phyloP scores from a whole-genome alignment of 23 tunicate genomes.

The Corella eumyota region DNA sequence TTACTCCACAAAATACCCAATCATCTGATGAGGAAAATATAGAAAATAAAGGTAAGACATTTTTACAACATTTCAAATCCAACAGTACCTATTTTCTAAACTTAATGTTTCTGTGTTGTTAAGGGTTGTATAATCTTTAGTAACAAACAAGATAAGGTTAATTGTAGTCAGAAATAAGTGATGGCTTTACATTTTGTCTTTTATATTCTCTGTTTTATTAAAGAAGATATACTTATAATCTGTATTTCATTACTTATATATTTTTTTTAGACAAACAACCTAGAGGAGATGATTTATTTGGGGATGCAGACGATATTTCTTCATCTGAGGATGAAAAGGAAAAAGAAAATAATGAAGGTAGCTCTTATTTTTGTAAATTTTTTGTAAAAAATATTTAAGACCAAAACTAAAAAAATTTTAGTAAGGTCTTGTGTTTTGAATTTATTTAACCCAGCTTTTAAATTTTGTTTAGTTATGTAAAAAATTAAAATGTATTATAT shows the following conservation, averaged over 20 bases:
- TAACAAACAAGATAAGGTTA: background rate
- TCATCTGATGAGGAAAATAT: no score
- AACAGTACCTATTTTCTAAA: no score
- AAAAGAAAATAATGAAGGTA: background rate
- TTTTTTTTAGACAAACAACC: conserved; percentile 4
- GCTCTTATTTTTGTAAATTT: no score
- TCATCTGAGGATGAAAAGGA: conserved; percentile 59
- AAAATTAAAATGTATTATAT: background rate
- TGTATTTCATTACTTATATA: background rate
- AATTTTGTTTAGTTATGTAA: background rate
- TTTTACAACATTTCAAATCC: no score
- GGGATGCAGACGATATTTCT: conserved; percentile 81
- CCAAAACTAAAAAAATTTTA: background rate
- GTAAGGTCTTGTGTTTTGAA: background rate
- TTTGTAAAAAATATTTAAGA: no score
- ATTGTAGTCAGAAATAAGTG: background rate
- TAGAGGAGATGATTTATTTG: conserved; percentile 34
- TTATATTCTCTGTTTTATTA: no score
- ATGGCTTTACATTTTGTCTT: background rate
- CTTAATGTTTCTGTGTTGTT: no score
- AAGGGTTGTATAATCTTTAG: no score
- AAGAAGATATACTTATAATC: no score
- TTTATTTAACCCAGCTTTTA: background rate
- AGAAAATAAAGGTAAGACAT: no score
- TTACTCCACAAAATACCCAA: no score